A percentile compares a stretch with the other conserved stretches of the same genome.
Evolutionary conservation across 2,888 invertebrate species (phyloP).

Genomic region (Rhaphigaster nebulosa): DNA sequence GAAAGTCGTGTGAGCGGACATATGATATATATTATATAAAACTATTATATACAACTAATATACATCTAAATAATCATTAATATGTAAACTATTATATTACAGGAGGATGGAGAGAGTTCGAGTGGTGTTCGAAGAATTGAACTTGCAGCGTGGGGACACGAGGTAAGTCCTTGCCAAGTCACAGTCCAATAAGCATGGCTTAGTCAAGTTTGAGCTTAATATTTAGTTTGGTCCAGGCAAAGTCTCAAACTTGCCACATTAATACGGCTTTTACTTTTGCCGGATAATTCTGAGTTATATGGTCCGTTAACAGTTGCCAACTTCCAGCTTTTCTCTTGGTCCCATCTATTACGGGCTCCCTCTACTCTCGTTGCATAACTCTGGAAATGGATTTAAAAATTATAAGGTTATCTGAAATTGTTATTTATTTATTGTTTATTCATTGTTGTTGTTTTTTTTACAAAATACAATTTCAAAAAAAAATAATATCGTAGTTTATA

Average conservation of each 20-base stretch:
- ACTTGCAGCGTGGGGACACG: conserved; percentile 70
- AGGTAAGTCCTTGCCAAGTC: conserved; percentile 42
- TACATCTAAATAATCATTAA: background rate
- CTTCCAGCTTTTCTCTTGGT: background rate
- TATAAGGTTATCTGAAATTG: no score
- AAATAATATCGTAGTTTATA: no score
- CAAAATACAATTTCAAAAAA: no score
- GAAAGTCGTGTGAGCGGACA: no score
- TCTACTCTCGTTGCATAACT: background rate
- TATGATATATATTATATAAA: no score
- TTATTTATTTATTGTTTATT: no score
- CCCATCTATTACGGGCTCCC: background rate
- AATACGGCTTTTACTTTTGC: conserved; percentile 37
- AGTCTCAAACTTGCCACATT: conserved; percentile 25
- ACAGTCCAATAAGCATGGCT: conserved; percentile 6
- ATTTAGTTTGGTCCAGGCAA: conserved; percentile 13
- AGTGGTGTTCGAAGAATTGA: conserved; percentile 85
- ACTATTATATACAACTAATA: no score
- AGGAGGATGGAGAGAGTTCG: conserved; percentile 81
- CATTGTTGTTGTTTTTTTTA: no score
- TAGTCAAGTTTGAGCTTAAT: conserved; percentile 23
- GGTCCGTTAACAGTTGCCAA: conserved; percentile 23
- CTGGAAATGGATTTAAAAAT: no score
- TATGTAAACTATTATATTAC: conserved; percentile 69
- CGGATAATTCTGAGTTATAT: conserved; percentile 41